Evolutionary conservation across 2,888 invertebrate genomes (phyloP), one percentile per base, ranked within the genome.

Genomic region (Agrotis puta): DNA sequence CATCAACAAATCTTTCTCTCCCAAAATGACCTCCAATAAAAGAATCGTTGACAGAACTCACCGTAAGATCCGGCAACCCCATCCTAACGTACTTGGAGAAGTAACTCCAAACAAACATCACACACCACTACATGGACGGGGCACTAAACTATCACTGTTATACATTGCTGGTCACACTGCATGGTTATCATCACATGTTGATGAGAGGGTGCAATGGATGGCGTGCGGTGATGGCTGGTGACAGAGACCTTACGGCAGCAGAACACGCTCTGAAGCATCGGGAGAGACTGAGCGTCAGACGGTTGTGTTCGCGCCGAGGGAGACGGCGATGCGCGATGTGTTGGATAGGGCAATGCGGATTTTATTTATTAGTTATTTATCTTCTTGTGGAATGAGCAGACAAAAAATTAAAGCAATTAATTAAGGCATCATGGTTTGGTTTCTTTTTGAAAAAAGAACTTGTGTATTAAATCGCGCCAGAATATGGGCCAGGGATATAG

Each of bases 11-110:
- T 5, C 13, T 24, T 20, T n/a, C 18, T 24, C 13, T 33, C 45
- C 22, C 18, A 47, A 70, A 75, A 64, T 64, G 54, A 20, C 24
- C 20, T 11, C 13, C 48, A 74, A 47, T 69, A 50, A 74, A 68
- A 65, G 56, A 69, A 58, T n/a, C 50, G 11, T 57, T 62, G 16
- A 59, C 47, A 54, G 33, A 47, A 94, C 95, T 96, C 88, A 96
- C 95, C 93, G 94, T 93, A 74, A 94, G 88, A 89, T 95, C 94
- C 77, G 95, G 95, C 88, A 95, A 91, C 69, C 95, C 95, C 95
- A 96, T 95, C 82, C 92, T 91, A 78, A 94, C 83, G 85, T 92
- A 90, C 86, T 89, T 90, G 85, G 88, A 93, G 87, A 95, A 84
- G 84, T 90, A 93, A 79, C 88, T 90, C 93, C 91, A 94, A 90